These are phyloP conservation scores for Spisula subtruncata DNA, from an alignment of 2,888 invertebrate genomes.

Conservation along the genomic window DNA sequence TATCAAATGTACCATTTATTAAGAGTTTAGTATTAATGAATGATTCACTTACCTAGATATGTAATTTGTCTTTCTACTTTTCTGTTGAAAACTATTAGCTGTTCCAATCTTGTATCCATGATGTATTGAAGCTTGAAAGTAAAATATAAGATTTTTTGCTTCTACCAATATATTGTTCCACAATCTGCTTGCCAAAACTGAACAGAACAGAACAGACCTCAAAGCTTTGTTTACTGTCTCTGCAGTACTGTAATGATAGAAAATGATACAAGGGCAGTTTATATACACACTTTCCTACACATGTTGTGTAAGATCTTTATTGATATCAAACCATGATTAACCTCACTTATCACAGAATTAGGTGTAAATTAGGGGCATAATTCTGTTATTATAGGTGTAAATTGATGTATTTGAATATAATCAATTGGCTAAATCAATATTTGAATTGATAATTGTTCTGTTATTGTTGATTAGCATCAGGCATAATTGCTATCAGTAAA, in stretches of 20 bases:
- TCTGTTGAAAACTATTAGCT: slow-evolving; percentile 44
- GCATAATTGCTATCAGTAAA: not conserved
- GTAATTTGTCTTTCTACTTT: slow-evolving; percentile 35
- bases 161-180: too few relatives aligned
- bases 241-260: not conserved
- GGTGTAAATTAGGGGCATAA: slow-evolving; percentile 25
- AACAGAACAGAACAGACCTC: too few relatives aligned
- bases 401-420: not conserved
- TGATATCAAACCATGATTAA: not conserved
- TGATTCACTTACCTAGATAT: slow-evolving; percentile 48
- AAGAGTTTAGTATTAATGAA: too few relatives aligned
- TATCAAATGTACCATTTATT: too few relatives aligned
- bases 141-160: not conserved
- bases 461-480: not conserved
- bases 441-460: not conserved
- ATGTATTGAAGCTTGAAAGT: not conserved
- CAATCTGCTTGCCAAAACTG: not conserved
- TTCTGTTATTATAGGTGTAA: slow-evolving; percentile 31
- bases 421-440: not conserved
- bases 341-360: not conserved
- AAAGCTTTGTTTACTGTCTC: not conserved
- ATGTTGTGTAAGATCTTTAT: not conserved
- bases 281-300: not conserved
- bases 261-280: not conserved
- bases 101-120: slow-evolving; percentile 26